These are phyloP conservation scores for Gopherus flavomarginatus DNA, from an alignment of 2,113 vertebrate genomes.

Conservation along the genomic window DNA sequence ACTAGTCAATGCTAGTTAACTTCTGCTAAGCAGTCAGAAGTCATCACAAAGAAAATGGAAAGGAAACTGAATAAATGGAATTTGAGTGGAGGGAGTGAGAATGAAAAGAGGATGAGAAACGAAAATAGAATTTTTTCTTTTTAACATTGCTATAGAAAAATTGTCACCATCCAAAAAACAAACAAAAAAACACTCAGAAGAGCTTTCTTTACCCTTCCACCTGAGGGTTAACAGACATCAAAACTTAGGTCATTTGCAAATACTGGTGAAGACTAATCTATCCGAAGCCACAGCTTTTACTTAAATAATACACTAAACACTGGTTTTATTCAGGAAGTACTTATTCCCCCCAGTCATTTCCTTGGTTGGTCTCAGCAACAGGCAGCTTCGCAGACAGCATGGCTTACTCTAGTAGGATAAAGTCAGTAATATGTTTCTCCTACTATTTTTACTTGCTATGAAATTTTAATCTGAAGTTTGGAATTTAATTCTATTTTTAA, in stretches of 20 bases:
- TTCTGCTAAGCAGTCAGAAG: background rate
- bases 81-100: background rate
- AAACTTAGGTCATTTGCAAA: background rate
- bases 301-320: background rate
- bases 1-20: background rate
- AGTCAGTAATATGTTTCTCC: slow-evolving; percentile 9
- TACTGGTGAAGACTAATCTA: background rate
- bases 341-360: background rate
- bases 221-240: background rate
- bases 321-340: background rate
- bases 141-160: background rate
- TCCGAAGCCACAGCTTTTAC: background rate
- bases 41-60: background rate
- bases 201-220: background rate
- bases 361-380: background rate
- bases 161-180: background rate
- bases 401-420: background rate
- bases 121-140: background rate
- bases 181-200: background rate
- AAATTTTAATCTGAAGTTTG: slow-evolving; percentile 1
- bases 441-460: background rate
- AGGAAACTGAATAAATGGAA: background rate
- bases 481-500: background rate
- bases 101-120: background rate
- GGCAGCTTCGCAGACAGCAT: background rate